Conservation (phyloP, 2,113 vertebrate species). For the Alligator sinensis region DNA sequence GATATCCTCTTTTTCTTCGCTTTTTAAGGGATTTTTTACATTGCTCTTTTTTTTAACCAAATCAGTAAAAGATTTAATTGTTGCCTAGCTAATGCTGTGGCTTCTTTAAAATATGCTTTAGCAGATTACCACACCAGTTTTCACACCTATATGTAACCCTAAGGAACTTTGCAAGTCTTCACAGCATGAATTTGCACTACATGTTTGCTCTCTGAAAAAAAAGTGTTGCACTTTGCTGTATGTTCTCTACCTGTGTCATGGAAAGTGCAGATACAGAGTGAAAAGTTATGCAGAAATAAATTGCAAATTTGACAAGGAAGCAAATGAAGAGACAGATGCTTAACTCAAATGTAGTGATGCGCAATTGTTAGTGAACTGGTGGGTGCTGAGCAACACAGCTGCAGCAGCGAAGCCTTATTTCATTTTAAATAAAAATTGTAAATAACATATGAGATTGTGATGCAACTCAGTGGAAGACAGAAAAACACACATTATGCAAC, state of each 20-base stretch:
- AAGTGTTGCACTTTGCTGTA: constrained; percentile 61
- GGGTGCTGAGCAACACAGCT: constrained; percentile 48
- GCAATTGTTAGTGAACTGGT: constrained; percentile 67
- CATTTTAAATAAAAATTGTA: constrained; percentile 21
- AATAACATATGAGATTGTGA: constrained; percentile 30
- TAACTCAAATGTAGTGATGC: constrained; percentile 66
- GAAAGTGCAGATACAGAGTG: constrained; percentile 74
- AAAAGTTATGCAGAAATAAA: constrained; percentile 85
- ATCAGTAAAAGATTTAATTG: constrained; percentile 56
- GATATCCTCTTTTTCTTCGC: background rate
- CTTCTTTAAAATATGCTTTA: constrained; percentile 67
- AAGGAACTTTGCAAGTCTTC: constrained; percentile 71
- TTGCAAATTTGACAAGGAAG: constrained; percentile 79
- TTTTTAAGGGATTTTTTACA: background rate
- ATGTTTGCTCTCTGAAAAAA: constrained; percentile 73
- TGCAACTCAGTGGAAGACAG: constrained; percentile 35
- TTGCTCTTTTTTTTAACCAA: background rate
- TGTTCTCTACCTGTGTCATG: constrained; percentile 78
- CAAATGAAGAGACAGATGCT: constrained; percentile 77
- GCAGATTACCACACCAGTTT: constrained; percentile 60
- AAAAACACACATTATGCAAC: background rate
- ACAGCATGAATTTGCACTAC: constrained; percentile 79
- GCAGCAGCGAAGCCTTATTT: constrained; percentile 34
- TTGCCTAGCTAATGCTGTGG: constrained; percentile 60
- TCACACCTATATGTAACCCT: constrained; percentile 74